Evolutionary conservation across 2,797 vertebrate genomes (phyloP), one percentile per base, ranked within the genome.

Genomic region (Allobates femoralis): DNA sequence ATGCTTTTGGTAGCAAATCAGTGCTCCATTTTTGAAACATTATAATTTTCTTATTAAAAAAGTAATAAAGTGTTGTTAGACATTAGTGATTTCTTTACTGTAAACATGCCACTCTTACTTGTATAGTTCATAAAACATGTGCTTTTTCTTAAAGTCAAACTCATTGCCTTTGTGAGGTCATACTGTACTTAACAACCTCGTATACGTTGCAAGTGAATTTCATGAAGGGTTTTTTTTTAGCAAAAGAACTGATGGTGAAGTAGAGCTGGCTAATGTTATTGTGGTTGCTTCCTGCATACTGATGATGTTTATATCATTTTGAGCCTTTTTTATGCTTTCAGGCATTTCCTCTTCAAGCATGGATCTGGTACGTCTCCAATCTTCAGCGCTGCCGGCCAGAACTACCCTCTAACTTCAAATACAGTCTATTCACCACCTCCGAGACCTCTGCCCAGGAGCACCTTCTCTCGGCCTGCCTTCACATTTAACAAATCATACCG

Each of bases 301-400:
- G 76, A 79, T 71, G 6, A 21, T 53, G 37, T 55, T 18, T 62
- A 34, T 56, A 18, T 21, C 32, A 79, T 30, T 84, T 41, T 3
- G 79, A 89, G 80, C 93, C 69, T 93, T 34, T 93, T 89, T 16
- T 83, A 83, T 92, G 73, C 91, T 89, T 32, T 0, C 89, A 98
- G 97, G 93, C 97, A 99, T 93, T 99, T 99, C 94, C 96, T 99
- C 83, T 98, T 99, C 94, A 99, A 99, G 90, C 97, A 98, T 5
- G 97, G 97, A 91, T 98, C 97, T 81, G 97, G 97, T 53, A 97
- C 97, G 14, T 98, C 97, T 0, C 96, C 97, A 81, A 96, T 99
- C 75, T 97, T 98, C 94, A 98, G 97, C 5, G 97, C 97, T 58
- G 96, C 97, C 84, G 97, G 96, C 88, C 97, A 98, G 93, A 97